Percentiles rank a stretch among this genome's conserved stretches.
Conservation (phyloP, 1,140 invertebrate species). For the Cataglyphis hispanica region DNA sequence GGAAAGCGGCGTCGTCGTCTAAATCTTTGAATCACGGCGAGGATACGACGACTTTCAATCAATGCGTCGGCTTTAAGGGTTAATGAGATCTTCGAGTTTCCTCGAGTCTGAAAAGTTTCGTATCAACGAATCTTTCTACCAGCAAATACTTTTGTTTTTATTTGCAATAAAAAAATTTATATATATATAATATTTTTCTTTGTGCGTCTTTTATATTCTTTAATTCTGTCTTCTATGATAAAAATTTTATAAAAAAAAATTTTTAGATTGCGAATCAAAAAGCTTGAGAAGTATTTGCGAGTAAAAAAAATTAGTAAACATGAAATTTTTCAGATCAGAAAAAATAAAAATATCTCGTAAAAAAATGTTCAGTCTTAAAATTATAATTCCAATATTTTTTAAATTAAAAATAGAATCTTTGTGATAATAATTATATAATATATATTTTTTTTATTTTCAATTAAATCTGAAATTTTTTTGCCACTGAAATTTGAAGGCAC, state of each 20-base stretch:
- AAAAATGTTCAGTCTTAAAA: no score
- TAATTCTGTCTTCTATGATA: neutral
- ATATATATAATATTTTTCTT: neutral
- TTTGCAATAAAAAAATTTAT: no score
- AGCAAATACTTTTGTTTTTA: neutral
- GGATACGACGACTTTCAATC: neutral
- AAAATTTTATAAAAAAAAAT: no score
- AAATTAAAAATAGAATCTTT: no score
- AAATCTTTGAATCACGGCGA: neutral
- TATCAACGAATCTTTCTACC: neutral
- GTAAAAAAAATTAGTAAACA: no score
- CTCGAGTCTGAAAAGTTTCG: neutral
- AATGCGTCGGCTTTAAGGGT: neutral
- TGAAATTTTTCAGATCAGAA: no score
- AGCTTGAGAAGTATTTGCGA: no score
- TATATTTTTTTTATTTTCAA: no score
- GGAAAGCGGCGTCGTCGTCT: slow-evolving; percentile 43
- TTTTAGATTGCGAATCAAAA: no score
- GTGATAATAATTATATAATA: no score
- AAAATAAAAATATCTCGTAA: no score
- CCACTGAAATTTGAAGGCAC: neutral
- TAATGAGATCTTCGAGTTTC: slow-evolving; percentile 3
- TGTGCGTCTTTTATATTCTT: neutral
- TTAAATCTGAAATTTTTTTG: slow-evolving; percentile 42
- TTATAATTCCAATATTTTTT: no score